Evolutionary conservation across 2,888 invertebrate species (phyloP).

Genomic region (Torymus texanus): DNA sequence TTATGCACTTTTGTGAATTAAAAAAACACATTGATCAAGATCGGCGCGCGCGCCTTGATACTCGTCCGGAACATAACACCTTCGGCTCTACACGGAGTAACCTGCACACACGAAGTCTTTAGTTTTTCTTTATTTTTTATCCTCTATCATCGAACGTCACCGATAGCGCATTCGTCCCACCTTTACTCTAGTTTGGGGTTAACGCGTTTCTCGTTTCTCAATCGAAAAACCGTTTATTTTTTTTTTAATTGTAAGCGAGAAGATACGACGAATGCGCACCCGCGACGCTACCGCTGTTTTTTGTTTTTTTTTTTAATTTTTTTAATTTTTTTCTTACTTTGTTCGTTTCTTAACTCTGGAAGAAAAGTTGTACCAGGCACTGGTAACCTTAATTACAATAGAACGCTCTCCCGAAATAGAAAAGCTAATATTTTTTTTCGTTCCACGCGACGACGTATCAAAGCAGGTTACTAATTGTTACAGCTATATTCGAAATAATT

Average conservation of each 20-base stretch:
- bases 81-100: constrained; percentile 51
- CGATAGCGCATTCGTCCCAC: constrained; percentile 48
- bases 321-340: constrained; percentile 26
- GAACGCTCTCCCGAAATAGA: constrained; percentile 50
- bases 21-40: constrained; percentile 57
- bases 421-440: constrained; percentile 54
- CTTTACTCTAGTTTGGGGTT: constrained; percentile 56
- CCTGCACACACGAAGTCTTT: constrained; percentile 55
- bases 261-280: constrained; percentile 53
- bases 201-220: constrained; percentile 30
- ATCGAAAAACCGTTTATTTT: constrained; percentile 29
- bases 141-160: background rate
- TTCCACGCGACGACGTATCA: constrained; percentile 56
- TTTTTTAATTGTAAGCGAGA: constrained; percentile 53
- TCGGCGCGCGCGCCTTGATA: constrained; percentile 56
- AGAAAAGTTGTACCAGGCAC: constrained; percentile 57
- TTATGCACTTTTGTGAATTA: constrained; percentile 55
- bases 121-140: constrained; percentile 6
- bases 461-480: constrained; percentile 57
- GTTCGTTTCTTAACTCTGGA: constrained; percentile 46
- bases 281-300: background rate
- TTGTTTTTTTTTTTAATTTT: constrained; percentile 22
- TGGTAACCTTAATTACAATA: constrained; percentile 57
- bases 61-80: constrained; percentile 58
- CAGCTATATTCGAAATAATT: constrained; percentile 53